Base-by-base conservation (phyloP, 2,113 vertebrate genomes). In the Trachemys scripta region DNA sequence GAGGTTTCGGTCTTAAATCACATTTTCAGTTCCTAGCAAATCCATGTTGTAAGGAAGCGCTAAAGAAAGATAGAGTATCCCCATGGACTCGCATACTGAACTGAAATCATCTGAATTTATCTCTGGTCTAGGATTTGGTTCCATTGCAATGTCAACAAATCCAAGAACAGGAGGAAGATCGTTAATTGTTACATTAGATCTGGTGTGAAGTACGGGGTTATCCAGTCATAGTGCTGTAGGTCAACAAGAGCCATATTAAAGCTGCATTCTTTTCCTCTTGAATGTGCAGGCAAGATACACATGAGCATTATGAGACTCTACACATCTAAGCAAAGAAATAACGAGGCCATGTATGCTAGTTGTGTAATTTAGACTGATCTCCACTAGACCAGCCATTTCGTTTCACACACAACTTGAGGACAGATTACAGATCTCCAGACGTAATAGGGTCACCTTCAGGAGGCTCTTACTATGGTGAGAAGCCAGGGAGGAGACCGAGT, bases 61-160 rank as follows among this genome's bases (percentile, higher is more conserved):
- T 0, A 0, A n/a, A 29, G 51, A 11, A 3, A 13, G 84, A 51
- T 0, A 10, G 62, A 79, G 42, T 1, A 10, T n/a, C 17, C 62
- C 1, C 0, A 16, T 2, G 14, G 31, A 3, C 56, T 7, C 51
- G 65, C 24, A 47, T 27, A 6, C 54, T 0, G 76, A 10, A 65
- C 24, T 3, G 42, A 51, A 27, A 4, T 53, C 78, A 47, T 80
- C 75, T 27, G 27, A 7, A 27, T 0, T 42, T 2, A 1, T 25
- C 51, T 51, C 54, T n/a, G n/a, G 75, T 4, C 76, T 6, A 50
- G 0, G 17, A 42, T 2, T 6, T 4, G 47, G 3, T 49, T 6
- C n/a, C 65, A 2, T 27, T 24, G 79, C 8, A 24, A 51, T 45
- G 7, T 2, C 56, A 12, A 0, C 1, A 38, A 82, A 84, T 0